These are phyloP conservation scores for Bubalus kerabau DNA, from an alignment of 2,113 vertebrate species.

Conservation along the genomic window DNA sequence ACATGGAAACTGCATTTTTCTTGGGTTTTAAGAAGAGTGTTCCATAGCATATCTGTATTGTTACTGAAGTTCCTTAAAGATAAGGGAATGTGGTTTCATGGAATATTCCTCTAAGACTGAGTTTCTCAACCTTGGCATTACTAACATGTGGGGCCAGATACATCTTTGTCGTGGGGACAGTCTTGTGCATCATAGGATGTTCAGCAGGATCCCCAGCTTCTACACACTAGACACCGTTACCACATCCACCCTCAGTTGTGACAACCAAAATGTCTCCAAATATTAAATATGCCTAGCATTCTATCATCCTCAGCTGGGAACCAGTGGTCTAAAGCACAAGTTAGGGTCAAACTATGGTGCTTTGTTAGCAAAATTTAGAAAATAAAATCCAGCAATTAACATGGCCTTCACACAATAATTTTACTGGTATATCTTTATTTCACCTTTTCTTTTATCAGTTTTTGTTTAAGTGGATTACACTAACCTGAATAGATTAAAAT, in stretches of 20 bases:
- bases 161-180: neutral
- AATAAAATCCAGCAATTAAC: neutral
- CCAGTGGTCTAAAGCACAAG: neutral
- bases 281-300: neutral
- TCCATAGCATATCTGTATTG: neutral
- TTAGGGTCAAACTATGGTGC: neutral
- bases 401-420: neutral
- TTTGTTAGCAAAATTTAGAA: neutral
- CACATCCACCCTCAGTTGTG: neutral
- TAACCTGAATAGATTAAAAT: neutral
- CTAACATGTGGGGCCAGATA: neutral
- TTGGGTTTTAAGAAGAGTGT: neutral
- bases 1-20: neutral
- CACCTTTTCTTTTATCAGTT: neutral
- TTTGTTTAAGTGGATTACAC: neutral
- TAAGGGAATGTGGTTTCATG: neutral
- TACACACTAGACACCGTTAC: neutral
- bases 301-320: neutral
- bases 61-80: neutral
- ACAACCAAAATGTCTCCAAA: neutral
- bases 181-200: neutral
- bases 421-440: neutral
- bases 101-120: neutral
- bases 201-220: neutral
- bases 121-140: neutral